Evolutionary conservation across 1,140 invertebrate genomes (phyloP).

Genomic region (Battus philenor): DNA sequence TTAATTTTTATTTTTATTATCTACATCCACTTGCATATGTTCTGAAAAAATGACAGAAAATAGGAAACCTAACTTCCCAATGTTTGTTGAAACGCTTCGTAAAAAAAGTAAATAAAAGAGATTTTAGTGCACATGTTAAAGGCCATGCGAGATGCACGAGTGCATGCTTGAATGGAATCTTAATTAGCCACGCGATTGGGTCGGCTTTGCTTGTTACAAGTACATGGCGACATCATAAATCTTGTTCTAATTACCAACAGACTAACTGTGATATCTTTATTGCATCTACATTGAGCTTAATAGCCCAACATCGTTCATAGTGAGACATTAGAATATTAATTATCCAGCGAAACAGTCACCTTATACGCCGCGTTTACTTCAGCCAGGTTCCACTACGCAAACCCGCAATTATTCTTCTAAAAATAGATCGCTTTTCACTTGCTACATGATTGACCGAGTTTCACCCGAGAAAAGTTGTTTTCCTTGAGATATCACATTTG

Average conservation of each 20-base stretch:
- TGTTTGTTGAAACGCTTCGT: too few relatives aligned
- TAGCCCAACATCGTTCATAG: slow-evolving; percentile 38
- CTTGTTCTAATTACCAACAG: slow-evolving; percentile 49
- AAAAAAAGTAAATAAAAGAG: too few relatives aligned
- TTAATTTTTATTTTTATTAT: too few relatives aligned
- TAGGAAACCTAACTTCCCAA: too few relatives aligned
- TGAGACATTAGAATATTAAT: slow-evolving; percentile 36
- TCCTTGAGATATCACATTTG: slow-evolving; percentile 2
- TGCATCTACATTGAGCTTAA: slow-evolving; percentile 53
- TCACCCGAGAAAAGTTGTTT: slow-evolving; percentile 10
- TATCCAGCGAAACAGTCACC: slow-evolving; percentile 19
- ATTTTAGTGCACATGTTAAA: too few relatives aligned
- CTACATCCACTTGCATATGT: too few relatives aligned
- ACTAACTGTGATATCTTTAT: slow-evolving; percentile 60
- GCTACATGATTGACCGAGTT: slow-evolving; percentile 1
- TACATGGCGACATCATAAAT: slow-evolving; percentile 42
- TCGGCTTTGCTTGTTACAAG: slow-evolving; percentile 23
- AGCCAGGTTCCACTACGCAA: background rate
- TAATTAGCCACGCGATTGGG: slow-evolving; percentile 33
- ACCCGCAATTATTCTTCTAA: slow-evolving; percentile 14
- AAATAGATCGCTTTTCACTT: slow-evolving; percentile 14
- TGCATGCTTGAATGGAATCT: slow-evolving; percentile 28
- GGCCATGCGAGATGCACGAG: background rate
- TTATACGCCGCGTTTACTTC: slow-evolving; percentile 6
- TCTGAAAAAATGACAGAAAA: too few relatives aligned